A percentile compares a stretch with the other conserved stretches of the same genome.
phyloP scores from a whole-genome alignment of 2,113 vertebrate genomes.

The Rhodinocichla rosea region DNA sequence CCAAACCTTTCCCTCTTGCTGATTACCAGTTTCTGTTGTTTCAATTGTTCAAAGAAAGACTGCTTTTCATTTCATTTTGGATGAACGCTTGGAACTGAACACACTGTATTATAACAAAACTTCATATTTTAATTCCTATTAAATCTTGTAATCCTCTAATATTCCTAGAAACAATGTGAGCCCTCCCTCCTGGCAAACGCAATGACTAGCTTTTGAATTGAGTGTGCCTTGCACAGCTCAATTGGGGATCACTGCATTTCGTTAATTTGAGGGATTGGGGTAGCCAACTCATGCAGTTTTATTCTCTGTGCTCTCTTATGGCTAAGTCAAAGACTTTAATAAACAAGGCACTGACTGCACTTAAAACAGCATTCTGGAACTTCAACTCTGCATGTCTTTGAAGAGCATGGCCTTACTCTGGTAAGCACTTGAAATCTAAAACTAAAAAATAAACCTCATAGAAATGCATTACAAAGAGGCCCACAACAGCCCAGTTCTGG shows the following conservation, averaged over 20 bases:
- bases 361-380: background rate
- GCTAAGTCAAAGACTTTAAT: background rate
- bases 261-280: background rate
- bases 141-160: background rate
- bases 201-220: background rate
- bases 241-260: background rate
- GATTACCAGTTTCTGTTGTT: background rate
- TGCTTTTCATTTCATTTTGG: background rate
- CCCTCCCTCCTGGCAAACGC: background rate
- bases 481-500: background rate
- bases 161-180: background rate
- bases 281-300: background rate
- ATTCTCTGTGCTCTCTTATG: background rate
- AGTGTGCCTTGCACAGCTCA: background rate
- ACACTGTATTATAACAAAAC: background rate
- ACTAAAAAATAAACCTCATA: background rate
- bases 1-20: background rate
- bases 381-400: background rate
- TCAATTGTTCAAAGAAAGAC: background rate
- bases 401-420: background rate
- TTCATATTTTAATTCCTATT: background rate
- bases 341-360: background rate
- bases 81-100: background rate
- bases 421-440: background rate
- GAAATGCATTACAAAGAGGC: background rate